Evolutionary conservation across 2,797 vertebrate genomes (phyloP), one percentile per base, ranked within the genome.

Genomic region (Orestias chungarensis): DNA sequence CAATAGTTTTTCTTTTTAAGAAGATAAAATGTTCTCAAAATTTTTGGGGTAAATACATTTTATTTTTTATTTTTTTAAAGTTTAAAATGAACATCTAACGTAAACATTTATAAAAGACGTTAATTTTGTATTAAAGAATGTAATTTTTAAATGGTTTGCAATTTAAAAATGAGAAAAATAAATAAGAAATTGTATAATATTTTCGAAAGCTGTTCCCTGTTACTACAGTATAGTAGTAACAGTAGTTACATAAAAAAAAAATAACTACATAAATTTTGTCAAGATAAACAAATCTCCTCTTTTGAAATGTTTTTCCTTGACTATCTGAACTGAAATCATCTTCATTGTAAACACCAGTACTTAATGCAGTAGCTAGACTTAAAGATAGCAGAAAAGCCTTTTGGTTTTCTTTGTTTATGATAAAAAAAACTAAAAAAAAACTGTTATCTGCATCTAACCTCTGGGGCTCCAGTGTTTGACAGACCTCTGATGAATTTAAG

Each of bases 401-500:
- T 29, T 27, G 27, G 64, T 77, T 67, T 35, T 62, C 78, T 66
- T 6, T 27, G 66, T 70, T 82, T 55, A 72, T 68, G 61, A 75
- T 69, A 49, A 57, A 54, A 71, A 81, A 74, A 40, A 82, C 23
- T 11, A 12, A 65, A 54, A 73, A 81, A 75, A 42, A 81, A 66
- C 70, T 31, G 33, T 77, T 76, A 85, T 87, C 78, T 43, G 67
- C 47, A 20, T 85, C 86, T 78, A 70, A 73, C 71, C 80, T 67
- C 72, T 50, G 9, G 65, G 70, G 74, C 67, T 68, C 35, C 73
- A 29, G 52, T 80, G 79, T 89, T 84, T 89, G 84, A 89, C 89
- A 87, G 82, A 90, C 68, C 76, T 81, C 81, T 86, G 86, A 90
- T 80, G 84, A 81, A 55, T 78, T 78, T 80, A 71, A 89, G 79